phyloP scores from a whole-genome alignment of 2,113 vertebrate species.

The Prunella himalayana region DNA sequence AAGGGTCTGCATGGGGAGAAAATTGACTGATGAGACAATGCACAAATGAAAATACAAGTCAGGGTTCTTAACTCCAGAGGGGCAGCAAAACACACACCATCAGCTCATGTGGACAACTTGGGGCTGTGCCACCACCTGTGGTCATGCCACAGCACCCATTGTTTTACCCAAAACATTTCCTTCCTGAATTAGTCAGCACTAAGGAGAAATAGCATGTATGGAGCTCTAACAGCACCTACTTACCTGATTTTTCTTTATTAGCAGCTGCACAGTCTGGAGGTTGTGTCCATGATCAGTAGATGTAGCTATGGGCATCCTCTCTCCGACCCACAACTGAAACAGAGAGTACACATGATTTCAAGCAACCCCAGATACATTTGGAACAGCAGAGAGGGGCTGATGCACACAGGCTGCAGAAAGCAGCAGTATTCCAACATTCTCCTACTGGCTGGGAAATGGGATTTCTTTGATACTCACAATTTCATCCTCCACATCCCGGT shows the following conservation, averaged over 20 bases:
- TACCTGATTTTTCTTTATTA: conserved; percentile 99
- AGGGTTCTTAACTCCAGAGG: background rate
- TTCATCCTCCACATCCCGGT: conserved; percentile 93
- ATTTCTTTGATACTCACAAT: conserved; percentile 80
- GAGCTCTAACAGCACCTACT: background rate
- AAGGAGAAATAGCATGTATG: background rate
- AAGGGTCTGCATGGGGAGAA: conserved; percentile 76
- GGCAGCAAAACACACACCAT: background rate
- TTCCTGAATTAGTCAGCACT: background rate
- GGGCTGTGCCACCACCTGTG: background rate
- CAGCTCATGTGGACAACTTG: background rate
- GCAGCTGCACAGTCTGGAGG: conserved; percentile 93
- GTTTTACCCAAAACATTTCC: background rate
- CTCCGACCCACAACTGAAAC: conserved; percentile 84
- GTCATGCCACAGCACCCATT: background rate
- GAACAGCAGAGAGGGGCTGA: background rate
- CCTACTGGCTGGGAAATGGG: rapidly evolving
- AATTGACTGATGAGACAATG: background rate
- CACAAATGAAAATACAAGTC: background rate
- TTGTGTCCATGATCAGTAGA: conserved; percentile 95
- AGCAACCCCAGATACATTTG: background rate
- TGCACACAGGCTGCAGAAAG: background rate
- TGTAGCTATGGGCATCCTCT: conserved; percentile 90
- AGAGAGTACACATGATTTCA: background rate
- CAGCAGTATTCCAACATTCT: background rate